Percentiles rank a stretch among this genome's conserved stretches.
Evolutionary conservation across 1,140 invertebrate species (phyloP).

Genomic region (Cydia splendana): DNA sequence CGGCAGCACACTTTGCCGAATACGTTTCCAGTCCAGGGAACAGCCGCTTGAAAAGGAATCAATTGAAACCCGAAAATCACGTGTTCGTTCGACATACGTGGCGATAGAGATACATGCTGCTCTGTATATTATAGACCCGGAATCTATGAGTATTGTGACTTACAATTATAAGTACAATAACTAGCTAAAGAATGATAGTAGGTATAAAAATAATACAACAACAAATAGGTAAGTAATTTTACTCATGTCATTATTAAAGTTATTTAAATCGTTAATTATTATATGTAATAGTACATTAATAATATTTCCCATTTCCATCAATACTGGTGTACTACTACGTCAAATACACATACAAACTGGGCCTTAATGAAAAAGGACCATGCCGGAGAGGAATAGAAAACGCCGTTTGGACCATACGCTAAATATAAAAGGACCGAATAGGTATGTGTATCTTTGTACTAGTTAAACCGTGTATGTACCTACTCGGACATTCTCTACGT

Average conservation of each 20-base stretch:
- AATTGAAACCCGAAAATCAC: slow-evolving; percentile 10
- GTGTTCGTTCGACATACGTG: background rate
- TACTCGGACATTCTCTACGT: slow-evolving; percentile 38
- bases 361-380: too few relatives aligned
- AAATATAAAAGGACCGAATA: slow-evolving; percentile 41
- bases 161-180: too few relatives aligned
- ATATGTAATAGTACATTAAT: too few relatives aligned
- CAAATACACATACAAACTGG: too few relatives aligned
- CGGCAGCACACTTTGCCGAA: background rate
- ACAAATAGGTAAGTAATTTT: too few relatives aligned
- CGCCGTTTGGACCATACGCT: background rate
- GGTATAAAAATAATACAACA: too few relatives aligned
- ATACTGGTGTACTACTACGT: too few relatives aligned
- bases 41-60: background rate
- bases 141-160: too few relatives aligned
- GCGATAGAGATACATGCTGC: background rate
- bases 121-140: background rate
- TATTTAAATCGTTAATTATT: too few relatives aligned
- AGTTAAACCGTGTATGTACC: slow-evolving; percentile 8
- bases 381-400: background rate
- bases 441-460: slow-evolving; percentile 7
- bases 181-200: too few relatives aligned
- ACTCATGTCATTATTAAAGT: too few relatives aligned
- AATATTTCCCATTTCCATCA: too few relatives aligned
- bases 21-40: background rate